Evolutionary conservation across 2,888 invertebrate species (phyloP).

Genomic region (Bedellia somnulentella): DNA sequence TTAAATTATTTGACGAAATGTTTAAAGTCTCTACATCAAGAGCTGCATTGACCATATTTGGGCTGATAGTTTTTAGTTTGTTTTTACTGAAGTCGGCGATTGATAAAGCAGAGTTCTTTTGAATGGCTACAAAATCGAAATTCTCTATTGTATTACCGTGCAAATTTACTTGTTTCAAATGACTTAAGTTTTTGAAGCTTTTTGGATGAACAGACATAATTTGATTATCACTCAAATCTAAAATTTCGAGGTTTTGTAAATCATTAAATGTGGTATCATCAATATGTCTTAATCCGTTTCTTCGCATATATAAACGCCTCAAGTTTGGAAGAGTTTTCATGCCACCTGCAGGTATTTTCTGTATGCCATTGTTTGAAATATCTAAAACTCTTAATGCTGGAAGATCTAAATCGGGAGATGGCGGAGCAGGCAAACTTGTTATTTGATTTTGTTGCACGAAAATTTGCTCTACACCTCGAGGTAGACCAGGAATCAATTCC

Average conservation of each 20-base stretch:
- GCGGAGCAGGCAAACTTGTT: constrained; percentile 62
- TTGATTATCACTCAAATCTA: constrained; percentile 77
- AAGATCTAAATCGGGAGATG: constrained; percentile 70
- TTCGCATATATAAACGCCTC: constrained; percentile 68
- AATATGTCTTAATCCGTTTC: constrained; percentile 71
- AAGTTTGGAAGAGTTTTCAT: constrained; percentile 69
- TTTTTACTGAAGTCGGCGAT: constrained; percentile 76
- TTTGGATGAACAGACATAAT: constrained; percentile 67
- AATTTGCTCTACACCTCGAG: constrained; percentile 75
- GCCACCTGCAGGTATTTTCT: constrained; percentile 66
- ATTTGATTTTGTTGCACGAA: constrained; percentile 74
- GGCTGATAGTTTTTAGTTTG: constrained; percentile 68
- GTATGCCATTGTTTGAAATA: constrained; percentile 73
- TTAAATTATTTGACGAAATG: constrained; percentile 75
- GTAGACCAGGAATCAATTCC: constrained; percentile 78
- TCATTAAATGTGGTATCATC: constrained; percentile 73
- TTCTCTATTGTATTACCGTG: constrained; percentile 75
- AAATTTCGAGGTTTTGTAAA: constrained; percentile 67
- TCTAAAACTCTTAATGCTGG: constrained; percentile 75
- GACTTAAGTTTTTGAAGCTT: constrained; percentile 63
- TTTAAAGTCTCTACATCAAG: constrained; percentile 73
- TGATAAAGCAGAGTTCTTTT: constrained; percentile 65
- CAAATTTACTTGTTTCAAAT: constrained; percentile 71
- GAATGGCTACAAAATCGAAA: constrained; percentile 69
- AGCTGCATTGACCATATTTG: constrained; percentile 63